Base-by-base conservation (phyloP, 2,797 vertebrate genomes). In the Mormyrus hasselquistii region DNA sequence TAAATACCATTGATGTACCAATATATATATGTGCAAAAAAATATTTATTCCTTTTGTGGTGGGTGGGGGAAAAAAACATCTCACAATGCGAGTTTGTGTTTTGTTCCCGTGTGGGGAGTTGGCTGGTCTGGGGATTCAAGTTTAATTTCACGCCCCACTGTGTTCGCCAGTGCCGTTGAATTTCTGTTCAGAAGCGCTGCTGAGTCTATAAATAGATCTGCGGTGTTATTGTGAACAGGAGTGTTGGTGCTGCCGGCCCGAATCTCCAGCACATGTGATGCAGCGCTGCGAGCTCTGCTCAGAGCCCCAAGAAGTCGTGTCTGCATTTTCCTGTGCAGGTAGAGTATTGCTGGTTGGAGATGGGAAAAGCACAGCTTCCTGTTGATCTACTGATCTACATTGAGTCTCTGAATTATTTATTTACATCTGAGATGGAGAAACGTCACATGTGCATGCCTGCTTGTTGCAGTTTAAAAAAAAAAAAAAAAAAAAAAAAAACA, bases 291-390 rank as follows among this genome's bases (percentile, higher is more conserved):
- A 22, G 87, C 38, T 62, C 22, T 83, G 38, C 29, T 38, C 50
- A 9, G 7, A 41, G 59, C 29, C 62, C 59, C 25, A 38, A n/a
- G 83, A 65, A 12, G 83, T n/a, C 16, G 7, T 29, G 12, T 57
- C 16, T 86, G 0, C 4, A n/a, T 79, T 76, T 44, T 29, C 6
- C 44, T 38, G 34, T 49, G 22, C 69, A 73, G 65, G 2, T 73
- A 19, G 4, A 8, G 12, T 86, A 14, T 83, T 83, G 22, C n/a
- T 29, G 3, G 38, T 19, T 59, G 25, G 25, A 89, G 85, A 69
- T 86, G 88, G 83, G 25, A 69, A 34, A 89, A 34, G 57, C 50
- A 69, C 82, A 73, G 82, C 6, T 89, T 89, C 83, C 82, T 89
- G 88, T 89, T 73, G 55, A 84, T 76, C 69, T 76, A 41, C 14